phyloP scores from a whole-genome alignment of 2,888 invertebrate species.

The Fabriciana adippe region DNA sequence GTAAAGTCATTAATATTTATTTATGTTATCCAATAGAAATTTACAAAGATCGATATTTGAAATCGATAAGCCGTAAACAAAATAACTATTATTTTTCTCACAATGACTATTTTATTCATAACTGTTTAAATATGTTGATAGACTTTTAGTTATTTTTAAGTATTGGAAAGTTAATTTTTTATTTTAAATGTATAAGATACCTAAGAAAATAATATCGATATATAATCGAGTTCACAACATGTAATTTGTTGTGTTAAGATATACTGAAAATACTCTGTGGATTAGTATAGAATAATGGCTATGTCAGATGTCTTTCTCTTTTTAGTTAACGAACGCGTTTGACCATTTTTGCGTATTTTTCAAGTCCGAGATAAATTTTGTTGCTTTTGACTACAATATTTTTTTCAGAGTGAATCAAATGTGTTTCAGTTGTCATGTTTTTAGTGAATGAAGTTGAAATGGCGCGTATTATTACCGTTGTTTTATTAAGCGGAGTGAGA shows the following conservation, averaged over 20 bases:
- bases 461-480: slow-evolving; percentile 63
- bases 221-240: neutral
- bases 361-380: slow-evolving; percentile 46
- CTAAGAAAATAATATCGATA: neutral
- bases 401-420: slow-evolving; percentile 44
- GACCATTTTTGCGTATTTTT: slow-evolving; percentile 58
- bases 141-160: too few species aligned
- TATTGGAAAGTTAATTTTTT: too few species aligned
- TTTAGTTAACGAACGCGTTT: slow-evolving; percentile 63
- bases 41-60: too few species aligned
- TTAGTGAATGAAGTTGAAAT: slow-evolving; percentile 48
- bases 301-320: slow-evolving; percentile 69
- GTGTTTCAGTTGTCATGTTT: slow-evolving; percentile 50
- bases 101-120: too few species aligned
- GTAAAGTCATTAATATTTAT: too few species aligned
- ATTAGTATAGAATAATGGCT: slow-evolving; percentile 39
- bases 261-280: slow-evolving; percentile 48
- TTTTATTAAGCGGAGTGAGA: slow-evolving; percentile 58
- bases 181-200: too few species aligned
- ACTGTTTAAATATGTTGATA: too few species aligned
- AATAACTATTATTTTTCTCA: too few species aligned
- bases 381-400: slow-evolving; percentile 39
- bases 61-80: too few species aligned
- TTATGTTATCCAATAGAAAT: too few species aligned
- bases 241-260: neutral